Percentiles rank a stretch among this genome's conserved stretches.
Conservation (phyloP, 2,113 vertebrate genomes). For the Butorides virescens region DNA sequence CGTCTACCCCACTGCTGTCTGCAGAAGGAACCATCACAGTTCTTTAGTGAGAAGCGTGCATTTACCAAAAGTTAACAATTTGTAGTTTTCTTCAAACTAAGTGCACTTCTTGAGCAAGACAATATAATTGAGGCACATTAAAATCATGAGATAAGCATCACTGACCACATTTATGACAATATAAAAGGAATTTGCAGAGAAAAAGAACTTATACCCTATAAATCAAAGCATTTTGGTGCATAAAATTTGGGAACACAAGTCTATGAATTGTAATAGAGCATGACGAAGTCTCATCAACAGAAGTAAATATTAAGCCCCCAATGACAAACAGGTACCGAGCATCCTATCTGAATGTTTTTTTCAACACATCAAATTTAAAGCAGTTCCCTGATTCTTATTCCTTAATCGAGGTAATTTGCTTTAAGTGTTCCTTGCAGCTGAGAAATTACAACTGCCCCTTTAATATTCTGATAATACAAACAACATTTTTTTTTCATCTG, state of each 20-base stretch:
- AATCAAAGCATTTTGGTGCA: conserved; percentile 76
- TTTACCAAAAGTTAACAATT: conserved; percentile 21
- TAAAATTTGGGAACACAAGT: conserved; percentile 70
- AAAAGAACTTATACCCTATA: conserved; percentile 56
- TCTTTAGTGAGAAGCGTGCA: not conserved
- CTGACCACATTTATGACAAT: conserved; percentile 46
- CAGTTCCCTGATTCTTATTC: conserved; percentile 21
- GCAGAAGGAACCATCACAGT: not conserved
- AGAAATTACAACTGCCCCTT: conserved; percentile 33
- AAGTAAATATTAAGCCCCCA: conserved; percentile 79
- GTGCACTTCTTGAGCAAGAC: conserved; percentile 47
- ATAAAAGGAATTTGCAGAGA: not conserved
- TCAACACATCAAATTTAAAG: not conserved
- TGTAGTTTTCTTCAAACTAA: conserved; percentile 7
- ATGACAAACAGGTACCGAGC: conserved; percentile 49
- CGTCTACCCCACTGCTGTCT: not conserved
- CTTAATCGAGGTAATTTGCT: conserved; percentile 52
- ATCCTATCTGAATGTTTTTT: conserved; percentile 32
- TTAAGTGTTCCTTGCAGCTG: conserved; percentile 32
- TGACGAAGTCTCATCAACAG: conserved; percentile 77
- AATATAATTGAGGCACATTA: conserved; percentile 51
- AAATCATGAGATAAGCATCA: conserved; percentile 59
- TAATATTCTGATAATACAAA: conserved; percentile 35
- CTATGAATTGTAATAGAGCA: conserved; percentile 81
- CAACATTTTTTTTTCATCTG: not conserved